Conservation (phyloP, 2,888 invertebrate species). For the Melanostoma mellinum region DNA sequence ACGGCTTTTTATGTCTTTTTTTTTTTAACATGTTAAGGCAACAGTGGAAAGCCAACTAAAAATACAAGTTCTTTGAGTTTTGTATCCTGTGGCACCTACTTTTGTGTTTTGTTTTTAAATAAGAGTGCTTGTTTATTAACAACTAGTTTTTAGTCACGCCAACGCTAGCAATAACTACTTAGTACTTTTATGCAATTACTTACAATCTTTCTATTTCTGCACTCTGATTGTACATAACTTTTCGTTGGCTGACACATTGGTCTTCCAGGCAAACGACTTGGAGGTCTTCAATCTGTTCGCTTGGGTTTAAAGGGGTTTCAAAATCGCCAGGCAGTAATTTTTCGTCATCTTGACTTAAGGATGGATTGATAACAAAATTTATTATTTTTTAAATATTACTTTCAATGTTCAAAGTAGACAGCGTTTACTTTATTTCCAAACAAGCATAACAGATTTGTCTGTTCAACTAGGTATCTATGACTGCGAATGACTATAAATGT, state of each 20-base stretch:
- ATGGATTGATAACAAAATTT: neutral
- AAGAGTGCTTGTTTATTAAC: conserved; percentile 5
- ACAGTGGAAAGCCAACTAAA: too few species aligned
- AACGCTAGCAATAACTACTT: conserved; percentile 37
- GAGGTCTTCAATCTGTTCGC: conserved; percentile 42
- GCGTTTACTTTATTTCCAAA: neutral
- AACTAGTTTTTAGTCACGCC: conserved; percentile 1
- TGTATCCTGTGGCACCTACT: neutral
- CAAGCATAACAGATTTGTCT: neutral
- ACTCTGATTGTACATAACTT: conserved; percentile 62
- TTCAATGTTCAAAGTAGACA: neutral
- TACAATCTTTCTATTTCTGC: conserved; percentile 76
- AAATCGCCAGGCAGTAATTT: conserved; percentile 35
- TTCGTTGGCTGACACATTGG: conserved; percentile 52
- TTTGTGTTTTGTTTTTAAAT: neutral
- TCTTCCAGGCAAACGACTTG: conserved; percentile 67
- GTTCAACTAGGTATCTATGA: too few species aligned
- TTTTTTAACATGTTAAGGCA: too few species aligned
- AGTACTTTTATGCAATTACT: conserved; percentile 61
- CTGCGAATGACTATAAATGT: too few species aligned
- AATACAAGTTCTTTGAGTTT: too few species aligned
- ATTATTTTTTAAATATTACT: conserved; percentile 21
- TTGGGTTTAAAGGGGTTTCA: conserved; percentile 14
- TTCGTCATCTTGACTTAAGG: conserved; percentile 54
- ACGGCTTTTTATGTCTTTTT: too few species aligned